phyloP scores from a whole-genome alignment of 2,888 invertebrate genomes.

The Cheilosia variabilis region DNA sequence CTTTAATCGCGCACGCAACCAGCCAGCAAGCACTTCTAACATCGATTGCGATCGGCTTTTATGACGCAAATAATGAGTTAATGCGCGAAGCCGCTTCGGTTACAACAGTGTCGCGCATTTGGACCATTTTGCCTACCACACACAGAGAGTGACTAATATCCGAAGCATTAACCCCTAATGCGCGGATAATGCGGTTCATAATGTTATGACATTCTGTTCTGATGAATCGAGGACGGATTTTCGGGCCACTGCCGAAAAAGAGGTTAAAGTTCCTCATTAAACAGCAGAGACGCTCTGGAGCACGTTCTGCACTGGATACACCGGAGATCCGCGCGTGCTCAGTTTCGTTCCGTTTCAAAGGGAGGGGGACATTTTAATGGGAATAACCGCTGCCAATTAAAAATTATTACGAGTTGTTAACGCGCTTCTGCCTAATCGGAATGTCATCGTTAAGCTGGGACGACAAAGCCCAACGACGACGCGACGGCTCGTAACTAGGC shows the following conservation, averaged over 20 bases:
- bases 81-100: conserved; percentile 52
- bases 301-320: conserved; percentile 65
- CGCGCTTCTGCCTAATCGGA: conserved; percentile 70
- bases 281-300: conserved; percentile 49
- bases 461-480: conserved; percentile 34
- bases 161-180: conserved; percentile 71
- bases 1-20: conserved; percentile 35
- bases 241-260: conserved; percentile 45
- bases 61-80: conserved; percentile 68
- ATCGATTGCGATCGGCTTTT: conserved; percentile 66
- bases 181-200: conserved; percentile 61
- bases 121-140: conserved; percentile 52
- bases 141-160: conserved; percentile 66
- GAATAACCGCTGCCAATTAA: conserved; percentile 70
- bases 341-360: conserved; percentile 23
- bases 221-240: conserved; percentile 69
- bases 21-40: conserved; percentile 58
- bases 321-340: conserved; percentile 65
- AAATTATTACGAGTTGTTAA: conserved; percentile 73
- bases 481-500: conserved; percentile 46
- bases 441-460: conserved; percentile 46
- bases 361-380: conserved; percentile 42
- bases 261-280: conserved; percentile 74
- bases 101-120: conserved; percentile 46
- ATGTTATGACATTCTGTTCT: conserved; percentile 69